phyloP scores from a whole-genome alignment of 2,888 invertebrate genomes.

The Sinohyriopsis cumingii region DNA sequence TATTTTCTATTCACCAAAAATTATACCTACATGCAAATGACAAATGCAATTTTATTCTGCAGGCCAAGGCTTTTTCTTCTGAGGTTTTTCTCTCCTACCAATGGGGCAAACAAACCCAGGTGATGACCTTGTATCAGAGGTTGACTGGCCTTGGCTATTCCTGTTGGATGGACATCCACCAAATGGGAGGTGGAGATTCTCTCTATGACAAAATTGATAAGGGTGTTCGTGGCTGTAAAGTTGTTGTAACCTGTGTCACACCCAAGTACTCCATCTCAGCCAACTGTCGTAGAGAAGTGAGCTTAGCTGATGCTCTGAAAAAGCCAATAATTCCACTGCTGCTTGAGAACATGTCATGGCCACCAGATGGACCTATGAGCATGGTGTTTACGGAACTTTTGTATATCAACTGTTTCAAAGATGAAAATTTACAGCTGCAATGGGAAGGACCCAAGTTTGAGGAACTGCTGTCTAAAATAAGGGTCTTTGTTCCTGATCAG shows the following conservation, averaged over 20 bases:
- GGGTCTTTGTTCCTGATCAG: no score
- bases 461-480: conserved; percentile 45
- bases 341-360: conserved; percentile 66
- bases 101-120: conserved; percentile 67
- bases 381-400: conserved; percentile 65
- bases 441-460: conserved; percentile 56
- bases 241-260: conserved; percentile 65
- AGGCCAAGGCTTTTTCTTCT: conserved; percentile 24
- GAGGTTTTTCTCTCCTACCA: conserved; percentile 68
- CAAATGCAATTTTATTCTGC: no score
- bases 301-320: conserved; percentile 65
- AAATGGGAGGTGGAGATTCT: conserved; percentile 71
- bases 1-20: no score
- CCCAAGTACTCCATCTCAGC: conserved; percentile 66
- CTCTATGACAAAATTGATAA: conserved; percentile 69
- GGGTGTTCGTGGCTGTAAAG: conserved; percentile 60
- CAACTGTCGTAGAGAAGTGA: conserved; percentile 68
- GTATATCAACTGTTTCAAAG: conserved; percentile 59
- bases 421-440: conserved; percentile 36
- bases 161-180: conserved; percentile 69
- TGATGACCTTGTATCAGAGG: conserved; percentile 56
- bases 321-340: conserved; percentile 67
- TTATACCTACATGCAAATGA: no score
- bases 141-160: conserved; percentile 56
- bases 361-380: conserved; percentile 68